Conservation (phyloP, 2,888 invertebrate species). For the Sesia bembeciformis region DNA sequence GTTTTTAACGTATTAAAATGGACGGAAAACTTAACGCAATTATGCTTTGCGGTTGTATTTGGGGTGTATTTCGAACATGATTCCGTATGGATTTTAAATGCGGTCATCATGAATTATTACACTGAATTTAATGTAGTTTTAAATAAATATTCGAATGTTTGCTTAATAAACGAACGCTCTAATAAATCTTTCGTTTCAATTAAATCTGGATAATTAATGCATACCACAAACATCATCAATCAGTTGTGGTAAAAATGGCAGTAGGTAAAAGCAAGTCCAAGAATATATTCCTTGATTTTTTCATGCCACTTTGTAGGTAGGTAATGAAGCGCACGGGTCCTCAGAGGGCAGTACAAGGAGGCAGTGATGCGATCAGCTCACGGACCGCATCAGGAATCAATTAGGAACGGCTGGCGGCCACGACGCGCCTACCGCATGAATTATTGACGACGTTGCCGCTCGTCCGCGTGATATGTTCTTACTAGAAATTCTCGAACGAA, state of each 20-base stretch:
- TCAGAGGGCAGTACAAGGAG: constrained; percentile 59
- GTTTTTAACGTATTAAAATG: background rate
- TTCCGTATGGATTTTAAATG: background rate
- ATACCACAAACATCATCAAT: too few relatives aligned
- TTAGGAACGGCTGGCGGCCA: constrained; percentile 66
- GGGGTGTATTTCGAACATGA: background rate
- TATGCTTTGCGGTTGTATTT: background rate
- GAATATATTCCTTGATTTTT: background rate
- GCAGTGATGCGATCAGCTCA: constrained; percentile 67
- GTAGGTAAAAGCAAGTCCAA: too few relatives aligned
- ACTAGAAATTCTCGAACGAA: constrained; percentile 27
- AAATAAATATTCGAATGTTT: too few relatives aligned
- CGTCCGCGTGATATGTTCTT: constrained; percentile 29
- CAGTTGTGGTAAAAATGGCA: too few relatives aligned
- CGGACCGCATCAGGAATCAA: constrained; percentile 70
- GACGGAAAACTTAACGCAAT: background rate
- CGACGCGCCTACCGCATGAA: constrained; percentile 68
- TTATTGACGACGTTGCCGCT: constrained; percentile 57
- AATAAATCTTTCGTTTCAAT: too few relatives aligned
- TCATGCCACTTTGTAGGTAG: constrained; percentile 44
- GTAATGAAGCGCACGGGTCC: constrained; percentile 63
- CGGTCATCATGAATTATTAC: too few relatives aligned
- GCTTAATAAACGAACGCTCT: too few relatives aligned
- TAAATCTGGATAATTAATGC: too few relatives aligned
- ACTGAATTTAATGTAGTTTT: too few relatives aligned